Percentiles rank a stretch among this genome's conserved stretches.
phyloP scores from a whole-genome alignment of 2,797 vertebrate genomes.

The Phrynocephalus guinanensis region DNA sequence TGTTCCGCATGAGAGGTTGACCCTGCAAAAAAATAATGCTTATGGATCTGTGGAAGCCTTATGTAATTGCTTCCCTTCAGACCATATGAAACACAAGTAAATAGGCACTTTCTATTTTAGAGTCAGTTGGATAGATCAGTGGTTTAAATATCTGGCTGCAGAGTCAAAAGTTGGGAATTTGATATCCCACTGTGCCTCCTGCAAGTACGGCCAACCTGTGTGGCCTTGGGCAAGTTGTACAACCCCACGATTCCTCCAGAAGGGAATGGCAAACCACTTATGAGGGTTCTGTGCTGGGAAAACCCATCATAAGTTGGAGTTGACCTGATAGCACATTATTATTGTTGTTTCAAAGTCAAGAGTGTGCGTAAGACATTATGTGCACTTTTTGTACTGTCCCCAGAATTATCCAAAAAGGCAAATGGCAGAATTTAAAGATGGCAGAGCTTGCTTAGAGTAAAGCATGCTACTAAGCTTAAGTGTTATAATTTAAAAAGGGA shows the following conservation, averaged over 20 bases:
- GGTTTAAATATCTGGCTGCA: too few relatives aligned
- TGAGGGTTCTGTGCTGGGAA: too few relatives aligned
- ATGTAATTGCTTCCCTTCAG: not conserved
- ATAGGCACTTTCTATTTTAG: too few relatives aligned
- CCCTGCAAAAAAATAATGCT: not conserved
- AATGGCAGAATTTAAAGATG: not conserved
- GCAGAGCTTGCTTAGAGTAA: not conserved
- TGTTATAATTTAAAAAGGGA: not conserved
- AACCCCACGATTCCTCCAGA: too few relatives aligned
- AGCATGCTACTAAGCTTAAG: not conserved
- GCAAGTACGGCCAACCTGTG: too few relatives aligned
- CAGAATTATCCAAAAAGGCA: not conserved
- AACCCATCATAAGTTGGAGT: too few relatives aligned
- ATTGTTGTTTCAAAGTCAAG: not conserved
- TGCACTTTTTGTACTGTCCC: not conserved
- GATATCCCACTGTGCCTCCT: too few relatives aligned
- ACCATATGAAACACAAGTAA: not conserved
- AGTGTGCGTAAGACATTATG: not conserved
- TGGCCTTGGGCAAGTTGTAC: too few relatives aligned
- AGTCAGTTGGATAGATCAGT: too few relatives aligned
- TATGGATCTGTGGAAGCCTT: not conserved
- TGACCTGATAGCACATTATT: too few relatives aligned
- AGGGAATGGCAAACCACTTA: too few relatives aligned
- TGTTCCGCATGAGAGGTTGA: not conserved
- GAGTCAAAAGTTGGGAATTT: too few relatives aligned